Evolutionary conservation across 2,888 invertebrate genomes (phyloP).

Genomic region (Trichacis sp.): DNA sequence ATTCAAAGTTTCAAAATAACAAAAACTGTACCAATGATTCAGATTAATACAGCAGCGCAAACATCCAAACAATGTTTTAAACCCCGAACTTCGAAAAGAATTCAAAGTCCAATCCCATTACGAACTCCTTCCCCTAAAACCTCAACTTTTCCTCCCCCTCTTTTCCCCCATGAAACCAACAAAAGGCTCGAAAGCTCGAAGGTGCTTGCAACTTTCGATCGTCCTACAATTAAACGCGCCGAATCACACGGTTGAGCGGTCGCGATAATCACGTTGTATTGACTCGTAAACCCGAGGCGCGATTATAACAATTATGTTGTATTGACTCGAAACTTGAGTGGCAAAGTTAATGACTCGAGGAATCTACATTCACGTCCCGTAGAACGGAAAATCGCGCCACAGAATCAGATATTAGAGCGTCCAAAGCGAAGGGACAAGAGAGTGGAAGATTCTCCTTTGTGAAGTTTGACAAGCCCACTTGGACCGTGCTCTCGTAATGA

Average conservation of each 20-base stretch:
- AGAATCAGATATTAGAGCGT: conserved; percentile 1
- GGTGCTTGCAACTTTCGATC: background rate
- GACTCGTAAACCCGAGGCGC: conserved; percentile 2
- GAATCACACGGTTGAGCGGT: background rate
- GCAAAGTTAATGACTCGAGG: conserved; percentile 2
- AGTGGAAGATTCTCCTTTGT: background rate
- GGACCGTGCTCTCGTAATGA: background rate
- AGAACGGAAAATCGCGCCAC: background rate
- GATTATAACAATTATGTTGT: background rate
- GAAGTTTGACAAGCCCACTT: conserved; percentile 3
- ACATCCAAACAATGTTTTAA: background rate
- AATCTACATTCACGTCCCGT: background rate
- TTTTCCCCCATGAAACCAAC: too few relatives aligned
- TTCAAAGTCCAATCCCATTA: too few relatives aligned
- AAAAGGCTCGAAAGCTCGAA: background rate
- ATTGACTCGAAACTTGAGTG: conserved; percentile 3
- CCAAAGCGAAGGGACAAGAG: background rate
- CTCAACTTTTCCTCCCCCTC: too few relatives aligned
- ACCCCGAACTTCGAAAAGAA: background rate
- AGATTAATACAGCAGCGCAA: too few relatives aligned
- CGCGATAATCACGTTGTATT: background rate
- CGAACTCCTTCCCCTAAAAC: too few relatives aligned
- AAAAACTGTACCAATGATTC: too few relatives aligned
- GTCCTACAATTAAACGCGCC: background rate
- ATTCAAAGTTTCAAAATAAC: too few relatives aligned